These are phyloP conservation scores for Sminthurides aquaticus DNA, from an alignment of 2,888 invertebrate species.

Conservation along the genomic window DNA sequence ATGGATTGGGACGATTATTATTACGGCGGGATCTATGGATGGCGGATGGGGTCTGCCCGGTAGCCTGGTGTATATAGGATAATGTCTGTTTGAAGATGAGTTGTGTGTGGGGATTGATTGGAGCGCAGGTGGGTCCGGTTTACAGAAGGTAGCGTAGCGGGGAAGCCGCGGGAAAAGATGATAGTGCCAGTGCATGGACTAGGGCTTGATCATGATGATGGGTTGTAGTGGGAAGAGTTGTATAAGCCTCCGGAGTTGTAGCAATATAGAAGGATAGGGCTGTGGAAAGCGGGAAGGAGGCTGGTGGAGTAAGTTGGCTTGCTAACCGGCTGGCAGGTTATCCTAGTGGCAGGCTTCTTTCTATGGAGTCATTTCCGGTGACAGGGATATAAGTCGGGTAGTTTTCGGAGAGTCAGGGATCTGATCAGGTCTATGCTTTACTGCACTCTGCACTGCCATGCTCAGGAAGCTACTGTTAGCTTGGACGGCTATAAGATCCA, in stretches of 20 bases:
- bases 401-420: slow-evolving; percentile 38
- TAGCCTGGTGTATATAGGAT: no score
- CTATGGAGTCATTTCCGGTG: slow-evolving; percentile 44
- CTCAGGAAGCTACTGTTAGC: no score
- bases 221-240: slow-evolving; percentile 1
- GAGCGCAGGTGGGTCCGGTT: slow-evolving; percentile 38
- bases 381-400: slow-evolving; percentile 35
- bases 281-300: no score
- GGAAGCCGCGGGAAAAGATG: no score
- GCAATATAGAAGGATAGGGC: slow-evolving; percentile 18
- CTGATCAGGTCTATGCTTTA: slow-evolving; percentile 37
- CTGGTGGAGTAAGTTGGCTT: no score
- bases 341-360: slow-evolving; percentile 9
- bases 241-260: no score
- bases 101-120: slow-evolving; percentile 39
- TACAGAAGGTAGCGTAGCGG: neutral
- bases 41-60: no score
- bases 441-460: no score
- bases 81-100: neutral
- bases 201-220: slow-evolving; percentile 1
- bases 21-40: neutral
- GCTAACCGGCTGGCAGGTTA: slow-evolving; percentile 35
- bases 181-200: no score
- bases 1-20: neutral
- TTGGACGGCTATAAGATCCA: no score